A percentile compares a stretch with the other conserved stretches of the same genome.
Conservation (phyloP, 2,888 invertebrate species). For the Cataglyphis rosenhaueri region DNA sequence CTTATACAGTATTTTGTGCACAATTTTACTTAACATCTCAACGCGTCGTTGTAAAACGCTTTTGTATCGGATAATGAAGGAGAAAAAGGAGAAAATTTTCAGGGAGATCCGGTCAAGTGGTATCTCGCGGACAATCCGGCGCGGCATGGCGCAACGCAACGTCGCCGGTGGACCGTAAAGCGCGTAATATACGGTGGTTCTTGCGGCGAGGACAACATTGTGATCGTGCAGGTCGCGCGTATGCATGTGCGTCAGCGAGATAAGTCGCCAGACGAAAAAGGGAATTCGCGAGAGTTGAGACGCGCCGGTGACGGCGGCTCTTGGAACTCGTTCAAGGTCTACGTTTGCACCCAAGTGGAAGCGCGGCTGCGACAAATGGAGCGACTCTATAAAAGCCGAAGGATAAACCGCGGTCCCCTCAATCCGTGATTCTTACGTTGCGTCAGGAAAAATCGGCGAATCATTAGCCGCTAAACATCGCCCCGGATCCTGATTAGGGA, state of each 20-base stretch:
- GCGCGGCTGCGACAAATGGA: conserved; percentile 77
- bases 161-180: conserved; percentile 53
- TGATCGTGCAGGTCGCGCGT: conserved; percentile 41
- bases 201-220: conserved; percentile 54
- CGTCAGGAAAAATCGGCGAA: conserved; percentile 66
- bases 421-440: neutral
- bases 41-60: conserved; percentile 23
- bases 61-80: conserved; percentile 23
- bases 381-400: conserved; percentile 80
- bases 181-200: conserved; percentile 56
- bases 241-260: conserved; percentile 59
- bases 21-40: conserved; percentile 23
- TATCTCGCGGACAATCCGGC: conserved; percentile 37
- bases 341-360: conserved; percentile 18
- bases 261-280: conserved; percentile 62
- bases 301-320: conserved; percentile 44
- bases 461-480: conserved; percentile 75
- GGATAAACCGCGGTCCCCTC: conserved; percentile 69
- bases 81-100: conserved; percentile 27
- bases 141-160: neutral
- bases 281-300: conserved; percentile 55
- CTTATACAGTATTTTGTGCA: conserved; percentile 23
- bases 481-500: conserved; percentile 54
- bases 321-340: neutral
- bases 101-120: conserved; percentile 54